Conservation (phyloP, 2,797 vertebrate species). For the Propithecus perrieri region DNA sequence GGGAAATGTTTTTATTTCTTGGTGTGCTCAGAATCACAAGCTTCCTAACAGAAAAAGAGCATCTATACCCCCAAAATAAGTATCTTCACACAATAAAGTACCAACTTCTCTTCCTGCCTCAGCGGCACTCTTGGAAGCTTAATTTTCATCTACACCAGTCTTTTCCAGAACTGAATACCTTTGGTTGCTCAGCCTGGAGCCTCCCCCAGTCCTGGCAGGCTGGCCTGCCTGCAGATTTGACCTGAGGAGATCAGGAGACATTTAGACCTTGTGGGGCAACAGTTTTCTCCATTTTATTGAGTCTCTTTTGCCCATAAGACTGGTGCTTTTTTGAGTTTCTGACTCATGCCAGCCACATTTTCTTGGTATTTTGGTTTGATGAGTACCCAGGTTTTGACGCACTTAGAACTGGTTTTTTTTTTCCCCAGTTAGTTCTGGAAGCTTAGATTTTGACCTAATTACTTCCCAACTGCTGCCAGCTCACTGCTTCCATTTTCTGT, state of each 20-base stretch:
- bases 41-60: background rate
- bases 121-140: background rate
- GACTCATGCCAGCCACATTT: slow-evolving; percentile 21
- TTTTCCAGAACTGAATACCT: background rate
- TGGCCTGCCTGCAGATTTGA: background rate
- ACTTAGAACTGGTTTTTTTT: background rate
- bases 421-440: background rate
- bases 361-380: background rate
- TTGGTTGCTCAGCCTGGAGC: too few relatives aligned
- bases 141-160: background rate
- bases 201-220: background rate
- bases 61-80: background rate
- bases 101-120: background rate
- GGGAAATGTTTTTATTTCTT: background rate
- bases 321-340: background rate
- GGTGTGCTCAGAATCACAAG: background rate
- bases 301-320: background rate
- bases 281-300: background rate
- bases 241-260: background rate
- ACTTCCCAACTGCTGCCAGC: background rate
- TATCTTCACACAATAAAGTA: background rate
- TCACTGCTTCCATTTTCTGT: background rate
- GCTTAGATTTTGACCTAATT: background rate
- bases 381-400: background rate
- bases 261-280: background rate